phyloP scores from a whole-genome alignment of 2,888 invertebrate species.

The Machimus rusticus region DNA sequence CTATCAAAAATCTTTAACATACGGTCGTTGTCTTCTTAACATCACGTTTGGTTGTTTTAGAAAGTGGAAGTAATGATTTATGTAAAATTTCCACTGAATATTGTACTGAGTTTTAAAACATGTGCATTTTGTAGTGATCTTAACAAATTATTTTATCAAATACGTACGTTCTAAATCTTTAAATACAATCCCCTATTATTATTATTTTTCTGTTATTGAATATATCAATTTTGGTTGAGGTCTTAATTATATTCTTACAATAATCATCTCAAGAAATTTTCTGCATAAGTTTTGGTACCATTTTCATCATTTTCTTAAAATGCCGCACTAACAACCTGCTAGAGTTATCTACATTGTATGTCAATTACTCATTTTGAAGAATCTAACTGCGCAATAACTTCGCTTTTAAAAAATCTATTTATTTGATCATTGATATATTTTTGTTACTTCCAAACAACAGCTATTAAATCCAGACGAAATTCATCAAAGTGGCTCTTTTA shows the following conservation, averaged over 20 bases:
- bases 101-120: background rate
- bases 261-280: too few relatives aligned
- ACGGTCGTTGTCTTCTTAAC: background rate
- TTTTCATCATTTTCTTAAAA: background rate
- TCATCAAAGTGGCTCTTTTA: constrained; percentile 91
- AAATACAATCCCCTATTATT: background rate
- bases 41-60: background rate
- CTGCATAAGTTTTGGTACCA: background rate
- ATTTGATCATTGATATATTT: background rate
- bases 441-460: background rate
- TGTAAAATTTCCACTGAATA: background rate
- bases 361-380: background rate
- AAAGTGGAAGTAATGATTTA: background rate
- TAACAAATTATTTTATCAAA: background rate
- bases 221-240: background rate
- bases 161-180: background rate
- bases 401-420: background rate
- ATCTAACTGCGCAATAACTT: background rate
- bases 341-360: background rate
- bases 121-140: too few relatives aligned
- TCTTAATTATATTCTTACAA: background rate
- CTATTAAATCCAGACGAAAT: constrained; percentile 70
- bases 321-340: background rate
- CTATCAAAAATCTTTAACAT: background rate
- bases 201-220: too few relatives aligned